These are phyloP conservation scores for Ptycholaimellus sp. DNA, from an alignment of 2,888 invertebrate species.

Conservation along the genomic window DNA sequence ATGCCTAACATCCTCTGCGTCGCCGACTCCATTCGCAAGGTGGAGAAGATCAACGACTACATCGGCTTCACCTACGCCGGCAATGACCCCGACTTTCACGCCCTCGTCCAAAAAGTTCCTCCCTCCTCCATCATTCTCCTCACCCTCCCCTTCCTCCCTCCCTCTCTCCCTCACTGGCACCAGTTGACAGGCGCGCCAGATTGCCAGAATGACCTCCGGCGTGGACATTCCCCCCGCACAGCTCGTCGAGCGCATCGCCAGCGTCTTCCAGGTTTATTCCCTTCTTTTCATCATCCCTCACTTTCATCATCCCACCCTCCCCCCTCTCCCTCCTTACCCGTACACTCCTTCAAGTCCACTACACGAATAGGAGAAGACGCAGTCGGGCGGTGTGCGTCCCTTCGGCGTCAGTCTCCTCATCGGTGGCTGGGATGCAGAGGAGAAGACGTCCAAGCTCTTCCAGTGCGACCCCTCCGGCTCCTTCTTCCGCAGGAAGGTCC, in stretches of 20 bases:
- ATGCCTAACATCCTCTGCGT: slow-evolving; percentile 81
- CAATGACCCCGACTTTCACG: slow-evolving; percentile 39
- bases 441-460: slow-evolving; percentile 58
- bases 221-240: slow-evolving; percentile 89
- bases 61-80: slow-evolving; percentile 91
- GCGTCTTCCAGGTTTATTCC: slow-evolving; percentile 99
- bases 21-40: slow-evolving; percentile 80
- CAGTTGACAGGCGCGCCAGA: slow-evolving; percentile 37
- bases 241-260: slow-evolving; percentile 76
- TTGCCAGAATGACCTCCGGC: slow-evolving; percentile 45
- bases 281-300: too few relatives aligned
- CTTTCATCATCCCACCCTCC: too few relatives aligned
- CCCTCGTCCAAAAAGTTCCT: too few relatives aligned
- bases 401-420: slow-evolving; percentile 90
- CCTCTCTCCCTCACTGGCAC: too few relatives aligned
- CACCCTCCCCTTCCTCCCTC: too few relatives aligned
- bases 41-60: slow-evolving; percentile 78
- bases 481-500: too few relatives aligned
- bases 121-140: too few relatives aligned
- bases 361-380: slow-evolving; percentile 96
- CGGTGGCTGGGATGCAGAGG: slow-evolving; percentile 79
- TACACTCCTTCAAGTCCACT: too few relatives aligned
- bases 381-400: slow-evolving; percentile 91
- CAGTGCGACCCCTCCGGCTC: slow-evolving; percentile 64
- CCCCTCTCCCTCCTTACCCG: too few relatives aligned